Conservation (phyloP, 2,113 vertebrate species). For the Bujurquina vittata region DNA sequence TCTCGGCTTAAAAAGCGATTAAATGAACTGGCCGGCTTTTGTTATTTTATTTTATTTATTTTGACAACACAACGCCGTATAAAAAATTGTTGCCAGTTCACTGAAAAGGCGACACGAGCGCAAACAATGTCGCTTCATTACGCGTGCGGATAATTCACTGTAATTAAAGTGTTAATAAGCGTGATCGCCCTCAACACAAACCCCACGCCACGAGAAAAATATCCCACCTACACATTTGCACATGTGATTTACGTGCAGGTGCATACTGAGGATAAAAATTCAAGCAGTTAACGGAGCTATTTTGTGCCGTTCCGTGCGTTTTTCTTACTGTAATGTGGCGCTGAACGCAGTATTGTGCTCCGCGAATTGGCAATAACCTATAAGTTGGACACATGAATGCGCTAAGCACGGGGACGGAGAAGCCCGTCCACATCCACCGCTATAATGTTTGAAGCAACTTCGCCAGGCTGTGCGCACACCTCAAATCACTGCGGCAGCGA, state of each 20-base stretch:
- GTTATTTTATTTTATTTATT: neutral
- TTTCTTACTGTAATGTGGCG: neutral
- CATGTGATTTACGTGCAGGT: neutral
- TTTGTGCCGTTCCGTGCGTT: neutral
- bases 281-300: neutral
- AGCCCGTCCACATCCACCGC: neutral
- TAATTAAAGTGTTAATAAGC: neutral
- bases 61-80: neutral
- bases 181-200: neutral
- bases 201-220: neutral
- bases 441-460: conserved; percentile 48
- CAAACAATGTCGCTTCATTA: neutral
- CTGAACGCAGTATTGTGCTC: neutral
- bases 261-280: neutral
- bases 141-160: neutral
- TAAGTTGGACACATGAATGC: neutral
- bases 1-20: conserved; percentile 5
- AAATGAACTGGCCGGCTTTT: neutral
- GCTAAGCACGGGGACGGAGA: neutral
- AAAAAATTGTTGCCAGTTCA: neutral
- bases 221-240: neutral
- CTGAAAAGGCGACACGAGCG: neutral
- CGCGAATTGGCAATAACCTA: conserved; percentile 20
- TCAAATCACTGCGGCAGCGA: conserved; percentile 72
- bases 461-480: conserved; percentile 46